Percentiles rank a stretch among this genome's conserved stretches.
phyloP scores from a whole-genome alignment of 2,113 vertebrate genomes.

The Phalacrocorax aristotelis region DNA sequence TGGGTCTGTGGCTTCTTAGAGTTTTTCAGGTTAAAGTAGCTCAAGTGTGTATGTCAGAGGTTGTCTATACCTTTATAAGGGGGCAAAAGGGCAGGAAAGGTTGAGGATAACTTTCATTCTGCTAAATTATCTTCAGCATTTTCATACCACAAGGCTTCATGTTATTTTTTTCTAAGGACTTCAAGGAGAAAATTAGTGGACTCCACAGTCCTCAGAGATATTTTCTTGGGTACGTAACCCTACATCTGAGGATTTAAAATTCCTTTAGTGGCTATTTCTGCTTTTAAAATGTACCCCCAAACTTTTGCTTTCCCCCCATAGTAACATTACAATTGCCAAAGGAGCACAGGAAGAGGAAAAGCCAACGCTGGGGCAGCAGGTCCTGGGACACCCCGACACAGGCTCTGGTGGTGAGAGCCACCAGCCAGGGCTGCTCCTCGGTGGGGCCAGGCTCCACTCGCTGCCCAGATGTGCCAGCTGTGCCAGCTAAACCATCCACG shows the following conservation, averaged over 20 bases:
- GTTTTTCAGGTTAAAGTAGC: background rate
- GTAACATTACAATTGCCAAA: fast-evolving
- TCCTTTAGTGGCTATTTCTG: background rate
- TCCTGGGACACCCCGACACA: background rate
- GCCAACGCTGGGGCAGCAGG: fast-evolving
- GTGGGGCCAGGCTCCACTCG: background rate
- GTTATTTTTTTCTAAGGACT: background rate
- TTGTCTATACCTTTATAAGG: background rate
- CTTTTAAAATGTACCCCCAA: background rate
- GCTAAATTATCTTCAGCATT: background rate
- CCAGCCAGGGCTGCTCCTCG: background rate
- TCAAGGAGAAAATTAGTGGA: background rate
- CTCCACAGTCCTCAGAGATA: background rate
- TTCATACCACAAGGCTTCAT: background rate
- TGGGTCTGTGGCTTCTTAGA: background rate
- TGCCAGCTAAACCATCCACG: background rate
- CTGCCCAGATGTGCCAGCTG: background rate
- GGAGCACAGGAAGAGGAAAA: too few relatives aligned
- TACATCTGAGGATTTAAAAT: background rate
- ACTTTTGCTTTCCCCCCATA: too few relatives aligned
- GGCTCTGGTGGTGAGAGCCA: background rate
- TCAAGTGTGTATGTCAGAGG: background rate
- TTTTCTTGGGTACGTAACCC: background rate
- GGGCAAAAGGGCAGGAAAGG: background rate
- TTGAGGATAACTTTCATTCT: background rate